phyloP scores from a whole-genome alignment of 2,888 invertebrate species.

The Drosophila prostipennis region DNA sequence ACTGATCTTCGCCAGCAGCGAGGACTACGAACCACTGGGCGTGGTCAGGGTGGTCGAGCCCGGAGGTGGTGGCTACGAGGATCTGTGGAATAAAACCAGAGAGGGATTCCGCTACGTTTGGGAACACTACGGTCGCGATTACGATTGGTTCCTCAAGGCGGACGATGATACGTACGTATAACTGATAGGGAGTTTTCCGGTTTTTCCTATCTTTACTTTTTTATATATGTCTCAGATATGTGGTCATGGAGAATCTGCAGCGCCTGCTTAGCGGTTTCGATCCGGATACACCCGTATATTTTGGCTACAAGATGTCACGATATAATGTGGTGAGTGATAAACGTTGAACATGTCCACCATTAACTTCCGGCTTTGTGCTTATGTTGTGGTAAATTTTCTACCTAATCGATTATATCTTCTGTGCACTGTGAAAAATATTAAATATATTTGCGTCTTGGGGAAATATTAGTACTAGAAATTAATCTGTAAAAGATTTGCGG shows the following conservation, averaged over 20 bases:
- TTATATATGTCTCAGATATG: conserved; percentile 88
- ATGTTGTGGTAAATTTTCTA: conserved; percentile 8
- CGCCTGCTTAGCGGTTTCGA: conserved; percentile 92
- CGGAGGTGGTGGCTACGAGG: conserved; percentile 89
- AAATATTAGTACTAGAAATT: not conserved
- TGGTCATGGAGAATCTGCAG: conserved; percentile 97
- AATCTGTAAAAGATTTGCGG: no score
- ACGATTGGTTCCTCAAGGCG: conserved; percentile 98
- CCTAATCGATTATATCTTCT: conserved; percentile 9
- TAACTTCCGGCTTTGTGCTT: conserved; percentile 11
- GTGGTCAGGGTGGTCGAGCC: conserved; percentile 91
- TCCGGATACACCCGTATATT: conserved; percentile 91
- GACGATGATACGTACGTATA: conserved; percentile 97
- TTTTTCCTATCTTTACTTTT: no score
- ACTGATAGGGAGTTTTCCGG: not conserved
- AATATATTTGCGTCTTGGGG: not conserved
- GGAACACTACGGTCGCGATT: conserved; percentile 91
- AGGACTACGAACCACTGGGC: conserved; percentile 89
- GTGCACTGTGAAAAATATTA: not conserved
- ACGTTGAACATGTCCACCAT: not conserved
- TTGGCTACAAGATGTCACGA: conserved; percentile 90
- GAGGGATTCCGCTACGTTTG: conserved; percentile 95
- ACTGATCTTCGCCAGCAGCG: conserved; percentile 93
- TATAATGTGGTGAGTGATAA: conserved; percentile 74
- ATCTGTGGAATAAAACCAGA: conserved; percentile 98